Percentiles rank a stretch among this genome's conserved stretches.
Conservation (phyloP, 2,888 invertebrate species). For the Aleiodes leptofemur region DNA sequence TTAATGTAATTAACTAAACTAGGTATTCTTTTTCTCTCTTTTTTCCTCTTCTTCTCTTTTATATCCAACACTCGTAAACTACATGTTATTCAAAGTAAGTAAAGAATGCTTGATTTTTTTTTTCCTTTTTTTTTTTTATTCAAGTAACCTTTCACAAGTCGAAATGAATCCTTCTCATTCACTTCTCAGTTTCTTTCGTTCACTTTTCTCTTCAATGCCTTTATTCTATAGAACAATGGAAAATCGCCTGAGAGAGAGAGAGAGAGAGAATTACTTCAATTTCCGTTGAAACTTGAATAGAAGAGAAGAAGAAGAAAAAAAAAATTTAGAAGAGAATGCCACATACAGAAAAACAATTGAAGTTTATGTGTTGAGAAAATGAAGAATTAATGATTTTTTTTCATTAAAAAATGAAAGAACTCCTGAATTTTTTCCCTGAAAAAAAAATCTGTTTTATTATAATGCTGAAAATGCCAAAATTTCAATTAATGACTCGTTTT, state of each 20-base stretch:
- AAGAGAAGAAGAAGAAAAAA: neutral
- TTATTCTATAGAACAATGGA: slow-evolving; percentile 39
- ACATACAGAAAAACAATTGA: slow-evolving; percentile 22
- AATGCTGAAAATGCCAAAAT: neutral
- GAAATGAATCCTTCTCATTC: slow-evolving; percentile 25
- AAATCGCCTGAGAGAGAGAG: slow-evolving; percentile 14
- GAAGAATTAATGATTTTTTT: neutral
- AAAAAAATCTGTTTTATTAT: neutral
- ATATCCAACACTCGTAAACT: neutral
- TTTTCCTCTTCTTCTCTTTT: slow-evolving; percentile 11
- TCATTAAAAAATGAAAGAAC: too few species aligned
- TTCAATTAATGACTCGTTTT: neutral
- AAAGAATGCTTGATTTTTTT: slow-evolving; percentile 31
- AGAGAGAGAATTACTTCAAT: slow-evolving; percentile 23
- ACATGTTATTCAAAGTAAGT: slow-evolving; percentile 7
- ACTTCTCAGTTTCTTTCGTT: slow-evolving; percentile 22
- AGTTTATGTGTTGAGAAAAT: slow-evolving; percentile 10
- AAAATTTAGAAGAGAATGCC: slow-evolving; percentile 6
- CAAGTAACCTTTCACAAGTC: slow-evolving; percentile 41
- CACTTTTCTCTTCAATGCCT: slow-evolving; percentile 14
- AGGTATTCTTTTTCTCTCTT: slow-evolving; percentile 26
- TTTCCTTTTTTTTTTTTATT: neutral
- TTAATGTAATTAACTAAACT: slow-evolving; percentile 47
- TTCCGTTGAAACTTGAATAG: neutral
- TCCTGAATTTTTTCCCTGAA: too few species aligned